Percentiles rank a stretch among this genome's conserved stretches.
phyloP scores from a whole-genome alignment of 2,888 invertebrate genomes.

The Meta bourneti region DNA sequence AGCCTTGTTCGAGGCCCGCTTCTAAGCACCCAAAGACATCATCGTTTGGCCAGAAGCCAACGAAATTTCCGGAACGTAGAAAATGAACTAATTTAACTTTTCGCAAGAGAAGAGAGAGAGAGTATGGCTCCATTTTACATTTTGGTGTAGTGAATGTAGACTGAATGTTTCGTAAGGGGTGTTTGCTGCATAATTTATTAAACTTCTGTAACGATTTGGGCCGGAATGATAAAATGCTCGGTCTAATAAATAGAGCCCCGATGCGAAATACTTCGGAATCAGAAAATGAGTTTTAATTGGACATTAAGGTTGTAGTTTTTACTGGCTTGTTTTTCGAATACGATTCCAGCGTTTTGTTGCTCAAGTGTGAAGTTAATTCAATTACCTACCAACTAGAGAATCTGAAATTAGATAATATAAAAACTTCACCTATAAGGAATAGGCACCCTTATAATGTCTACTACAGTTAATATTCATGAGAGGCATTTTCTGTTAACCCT shows the following conservation, averaged over 20 bases:
- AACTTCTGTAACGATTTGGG: neutral
- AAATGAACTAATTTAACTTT: slow-evolving; percentile 58
- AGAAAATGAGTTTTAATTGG: too few relatives aligned
- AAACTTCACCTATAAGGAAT: too few relatives aligned
- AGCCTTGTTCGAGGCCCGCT: neutral
- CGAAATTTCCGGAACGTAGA: slow-evolving; percentile 7
- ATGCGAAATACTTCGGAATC: neutral
- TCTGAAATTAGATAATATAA: too few relatives aligned
- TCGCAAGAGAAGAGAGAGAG: neutral
- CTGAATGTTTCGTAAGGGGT: neutral
- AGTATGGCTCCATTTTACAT: slow-evolving; percentile 55
- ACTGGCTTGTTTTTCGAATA: too few relatives aligned
- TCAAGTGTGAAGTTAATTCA: too few relatives aligned
- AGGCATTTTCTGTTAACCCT: too few relatives aligned
- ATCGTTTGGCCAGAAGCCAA: slow-evolving; percentile 42
- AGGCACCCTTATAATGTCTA: too few relatives aligned
- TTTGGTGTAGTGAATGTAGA: slow-evolving; percentile 28
- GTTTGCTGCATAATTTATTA: slow-evolving; percentile 41
- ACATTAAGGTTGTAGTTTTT: too few relatives aligned
- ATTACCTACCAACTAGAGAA: too few relatives aligned
- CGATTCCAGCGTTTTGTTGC: too few relatives aligned
- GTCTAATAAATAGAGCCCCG: slow-evolving; percentile 24
- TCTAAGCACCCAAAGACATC: slow-evolving; percentile 6
- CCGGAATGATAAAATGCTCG: neutral
- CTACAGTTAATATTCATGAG: too few relatives aligned